Conservation (phyloP, 2,797 vertebrate genomes). For the Spatula versicolor region DNA sequence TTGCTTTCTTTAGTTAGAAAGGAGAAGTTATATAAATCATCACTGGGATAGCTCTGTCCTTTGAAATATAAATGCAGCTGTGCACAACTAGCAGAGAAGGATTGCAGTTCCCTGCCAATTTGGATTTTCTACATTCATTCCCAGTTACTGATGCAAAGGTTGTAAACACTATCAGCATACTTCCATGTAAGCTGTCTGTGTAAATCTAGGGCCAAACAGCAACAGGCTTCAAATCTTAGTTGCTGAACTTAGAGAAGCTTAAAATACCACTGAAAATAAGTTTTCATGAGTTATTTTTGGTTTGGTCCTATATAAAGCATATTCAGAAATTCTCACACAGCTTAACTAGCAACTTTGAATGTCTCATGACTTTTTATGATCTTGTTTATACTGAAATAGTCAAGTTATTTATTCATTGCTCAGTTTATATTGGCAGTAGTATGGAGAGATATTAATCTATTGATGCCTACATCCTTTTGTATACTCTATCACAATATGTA, state of each 20-base stretch:
- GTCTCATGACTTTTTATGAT: constrained; percentile 56
- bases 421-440: constrained; percentile 12
- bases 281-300: constrained; percentile 38
- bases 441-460: neutral
- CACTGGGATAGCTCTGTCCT: neutral
- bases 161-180: neutral
- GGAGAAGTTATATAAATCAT: neutral
- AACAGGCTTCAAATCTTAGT: neutral
- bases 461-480: neutral
- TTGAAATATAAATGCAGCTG: neutral
- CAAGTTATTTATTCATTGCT: neutral
- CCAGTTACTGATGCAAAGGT: neutral
- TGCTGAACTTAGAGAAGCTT: neutral
- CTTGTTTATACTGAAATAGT: constrained; percentile 50
- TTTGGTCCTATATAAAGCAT: constrained; percentile 16
- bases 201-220: neutral
- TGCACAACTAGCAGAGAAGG: neutral
- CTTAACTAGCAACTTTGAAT: constrained; percentile 24
- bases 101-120: neutral
- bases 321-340: constrained; percentile 28
- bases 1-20: neutral
- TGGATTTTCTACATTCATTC: neutral
- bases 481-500: neutral
- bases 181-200: neutral
- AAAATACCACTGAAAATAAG: constrained; percentile 3